Base-by-base conservation (phyloP, 2,888 invertebrate species). In the Glyphotaelius pellucidus region DNA sequence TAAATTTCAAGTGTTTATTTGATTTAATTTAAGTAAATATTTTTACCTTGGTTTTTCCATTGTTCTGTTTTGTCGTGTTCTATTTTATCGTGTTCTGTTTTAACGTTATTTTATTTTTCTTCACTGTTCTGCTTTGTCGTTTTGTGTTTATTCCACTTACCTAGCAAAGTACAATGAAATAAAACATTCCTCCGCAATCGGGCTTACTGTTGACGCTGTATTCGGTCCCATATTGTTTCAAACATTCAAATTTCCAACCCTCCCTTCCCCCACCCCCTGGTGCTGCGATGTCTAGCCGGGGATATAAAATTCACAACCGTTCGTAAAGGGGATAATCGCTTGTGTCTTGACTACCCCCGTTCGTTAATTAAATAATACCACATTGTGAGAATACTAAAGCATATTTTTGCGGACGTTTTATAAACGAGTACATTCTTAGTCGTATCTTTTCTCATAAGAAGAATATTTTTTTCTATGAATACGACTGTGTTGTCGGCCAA, bases 291-390 rank as follows among this genome's bases (percentile, higher is more conserved):
- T 86, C 86, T 86, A 86, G 86, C 86, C 86, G 5, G 42, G 47
- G 86, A 42, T 86, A 86, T 86, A 86, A 86, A 86, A 86, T 42
- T 38, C 86, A 86, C 86, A 35, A 15, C 86, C n/a, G 86, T n/a
- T 25, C 47, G 86, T 83, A n/a, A 25, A 25, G 35, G 86, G 86
- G 86, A 47, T 86, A 38, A 86, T 86, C 85, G 32, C 85, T 42
- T n/a, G 85, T 35, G 85, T 35, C n/a, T 86, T 83, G 47, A 47
- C 83, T 19, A 38, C 83, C 32, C 81, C 83, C 9, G 81, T 83
- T 83, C 81, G 7, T 67, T 67, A 67, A 67, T 67, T 67, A 67
- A 67, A 67, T 67, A 67, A 67, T n/a, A 67, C 67, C 67, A 25
- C 67, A 67, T 67, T n/a, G 67, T 67, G n/a, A n/a, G 25, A 67